Base-by-base conservation (phyloP, 2,888 invertebrate species). In the Leptopilina myrica region DNA sequence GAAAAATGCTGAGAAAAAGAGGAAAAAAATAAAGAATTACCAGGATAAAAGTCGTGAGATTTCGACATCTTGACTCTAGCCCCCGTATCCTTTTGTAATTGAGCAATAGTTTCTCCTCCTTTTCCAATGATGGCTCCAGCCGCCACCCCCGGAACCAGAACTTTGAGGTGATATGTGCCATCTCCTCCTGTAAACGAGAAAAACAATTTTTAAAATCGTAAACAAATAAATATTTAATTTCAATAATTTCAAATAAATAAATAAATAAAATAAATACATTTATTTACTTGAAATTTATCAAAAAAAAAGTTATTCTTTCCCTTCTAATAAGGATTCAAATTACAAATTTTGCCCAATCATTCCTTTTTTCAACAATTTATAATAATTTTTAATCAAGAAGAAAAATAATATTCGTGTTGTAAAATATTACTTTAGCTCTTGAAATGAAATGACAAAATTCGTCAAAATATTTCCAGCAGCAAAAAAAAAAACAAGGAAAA, bases 41-140 rank as follows among this genome's bases (percentile, higher is more conserved):
- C 99, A 93, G 99, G 99, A 94, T 99, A 99, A 92, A 98, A 98
- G 92, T 99, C 99, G 91, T 98, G 98, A 78, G 98, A 97, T 93
- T 99, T 99, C 89, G 99, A 99, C 99, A 99, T 99, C 94, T 99
- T 99, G 87, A 99, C 98, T 89, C 98, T 95, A 88, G 99, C 98
- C 87, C 98, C 98, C 77, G 98, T 97, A 92, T 99, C 99, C 93
- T 98, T 98, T 93, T 99, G 99, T 90, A 99, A 94, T 92, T 98
- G 97, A 88, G 98, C 98, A 93, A 99, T 99, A 80, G 99, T 98
- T 93, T 99, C 99, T 86, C 99, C 99, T 67, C 99, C 99, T 93
- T 99, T 99, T 90, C 99, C 99, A 93, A 99, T 99, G 92, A 99
- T 98, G 92, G 99, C 99, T 85, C 99, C 99, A 79, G 99, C 98